A percentile compares a stretch with the other conserved stretches of the same genome.
Conservation (phyloP, 1,140 invertebrate species). For the Nymphalis io region DNA sequence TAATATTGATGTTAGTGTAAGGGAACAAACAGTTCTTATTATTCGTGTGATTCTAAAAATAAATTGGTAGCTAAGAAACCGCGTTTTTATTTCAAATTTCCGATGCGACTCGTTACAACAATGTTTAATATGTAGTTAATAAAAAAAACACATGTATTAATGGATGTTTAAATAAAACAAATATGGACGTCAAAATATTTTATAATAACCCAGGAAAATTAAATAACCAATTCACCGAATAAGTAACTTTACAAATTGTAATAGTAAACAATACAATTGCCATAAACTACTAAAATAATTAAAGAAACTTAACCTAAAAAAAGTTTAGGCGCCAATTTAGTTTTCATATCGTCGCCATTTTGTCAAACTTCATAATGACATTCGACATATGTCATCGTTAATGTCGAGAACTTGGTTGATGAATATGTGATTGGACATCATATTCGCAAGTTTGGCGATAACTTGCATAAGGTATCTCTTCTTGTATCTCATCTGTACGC, state of each 20-base stretch:
- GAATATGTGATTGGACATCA: constrained; percentile 87
- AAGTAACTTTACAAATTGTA: neutral
- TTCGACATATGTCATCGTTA: constrained; percentile 87
- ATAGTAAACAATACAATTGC: constrained; percentile 9
- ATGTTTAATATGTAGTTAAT: neutral
- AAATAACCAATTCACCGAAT: constrained; percentile 13
- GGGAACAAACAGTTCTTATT: constrained; percentile 27
- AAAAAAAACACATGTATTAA: too few relatives aligned
- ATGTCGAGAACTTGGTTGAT: constrained; percentile 87
- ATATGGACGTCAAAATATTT: neutral
- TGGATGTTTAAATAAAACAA: neutral
- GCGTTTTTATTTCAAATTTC: constrained; percentile 13
- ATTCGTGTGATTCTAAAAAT: constrained; percentile 53
- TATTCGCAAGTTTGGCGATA: constrained; percentile 83
- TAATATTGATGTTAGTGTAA: constrained; percentile 42
- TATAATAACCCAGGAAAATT: neutral
- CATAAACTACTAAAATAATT: constrained; percentile 29
- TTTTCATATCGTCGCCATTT: constrained; percentile 45
- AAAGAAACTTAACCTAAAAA: constrained; percentile 30
- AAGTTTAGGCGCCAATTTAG: constrained; percentile 31
- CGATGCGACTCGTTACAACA: neutral
- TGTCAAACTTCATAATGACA: constrained; percentile 62
- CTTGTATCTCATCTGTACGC: constrained; percentile 85
- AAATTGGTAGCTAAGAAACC: constrained; percentile 37
- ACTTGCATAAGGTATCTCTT: constrained; percentile 82